A percentile compares a stretch with the other conserved stretches of the same genome.
Conservation (phyloP, 2,888 invertebrate species). For the Leptopilina myrica region DNA sequence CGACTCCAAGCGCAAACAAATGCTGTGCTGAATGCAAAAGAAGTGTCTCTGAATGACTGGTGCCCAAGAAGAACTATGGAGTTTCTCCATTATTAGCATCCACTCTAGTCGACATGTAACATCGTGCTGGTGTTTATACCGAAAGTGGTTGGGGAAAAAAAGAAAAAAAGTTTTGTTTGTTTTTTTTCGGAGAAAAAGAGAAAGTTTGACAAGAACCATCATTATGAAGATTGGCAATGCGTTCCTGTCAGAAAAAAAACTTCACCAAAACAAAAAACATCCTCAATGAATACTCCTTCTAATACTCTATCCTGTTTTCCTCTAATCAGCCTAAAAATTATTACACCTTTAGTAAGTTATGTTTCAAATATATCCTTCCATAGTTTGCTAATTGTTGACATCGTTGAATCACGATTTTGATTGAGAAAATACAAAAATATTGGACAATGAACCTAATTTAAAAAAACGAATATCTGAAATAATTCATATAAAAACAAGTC, state of each 20-base stretch:
- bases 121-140: slow-evolving; percentile 42
- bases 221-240: slow-evolving; percentile 72
- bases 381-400: too few relatives aligned
- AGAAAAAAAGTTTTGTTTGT: background rate
- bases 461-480: too few relatives aligned
- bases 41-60: slow-evolving; percentile 64
- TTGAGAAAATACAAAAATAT: too few relatives aligned
- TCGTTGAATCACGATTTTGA: too few relatives aligned
- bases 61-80: slow-evolving; percentile 64
- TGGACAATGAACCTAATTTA: too few relatives aligned
- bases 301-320: too few relatives aligned
- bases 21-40: slow-evolving; percentile 63
- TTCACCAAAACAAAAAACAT: background rate
- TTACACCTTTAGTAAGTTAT: too few relatives aligned
- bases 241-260: slow-evolving; percentile 51
- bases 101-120: slow-evolving; percentile 61
- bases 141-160: slow-evolving; percentile 41
- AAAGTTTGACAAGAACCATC: slow-evolving; percentile 61
- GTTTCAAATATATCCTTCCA: too few relatives aligned
- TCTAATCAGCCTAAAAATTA: too few relatives aligned
- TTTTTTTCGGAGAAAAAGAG: slow-evolving; percentile 7
- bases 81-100: slow-evolving; percentile 71
- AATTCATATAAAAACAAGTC: too few relatives aligned
- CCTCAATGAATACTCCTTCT: too few relatives aligned
- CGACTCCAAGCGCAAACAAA: slow-evolving; percentile 62